A percentile compares a stretch with the other conserved stretches of the same genome.
Conservation (phyloP, 2,797 vertebrate genomes). For the Coccyzus lansbergi region DNA sequence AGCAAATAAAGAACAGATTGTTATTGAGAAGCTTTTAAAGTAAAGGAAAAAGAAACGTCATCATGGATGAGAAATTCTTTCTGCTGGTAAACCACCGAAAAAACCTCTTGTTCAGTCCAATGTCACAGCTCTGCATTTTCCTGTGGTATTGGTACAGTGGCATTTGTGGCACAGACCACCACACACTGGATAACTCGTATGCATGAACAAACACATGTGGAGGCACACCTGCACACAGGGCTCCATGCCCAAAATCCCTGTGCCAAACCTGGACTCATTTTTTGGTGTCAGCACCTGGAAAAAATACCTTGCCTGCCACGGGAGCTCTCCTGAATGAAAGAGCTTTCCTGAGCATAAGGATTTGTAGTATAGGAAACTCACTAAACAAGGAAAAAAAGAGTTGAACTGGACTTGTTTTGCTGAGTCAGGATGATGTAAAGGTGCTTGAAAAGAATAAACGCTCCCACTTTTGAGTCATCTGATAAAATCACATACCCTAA, state of each 20-base stretch:
- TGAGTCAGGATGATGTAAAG: slow-evolving; percentile 34
- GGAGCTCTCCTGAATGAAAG: not conserved
- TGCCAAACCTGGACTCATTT: not conserved
- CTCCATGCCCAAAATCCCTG: not conserved
- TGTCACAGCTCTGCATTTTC: not conserved
- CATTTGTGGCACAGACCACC: not conserved
- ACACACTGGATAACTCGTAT: rapidly evolving
- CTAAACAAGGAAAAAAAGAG: not conserved
- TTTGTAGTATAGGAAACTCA: not conserved
- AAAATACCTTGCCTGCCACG: not conserved
- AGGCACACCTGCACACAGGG: not conserved
- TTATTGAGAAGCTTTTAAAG: not conserved
- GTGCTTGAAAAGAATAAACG: not conserved
- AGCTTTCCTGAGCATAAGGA: not conserved
- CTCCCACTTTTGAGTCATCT: slow-evolving; percentile 4
- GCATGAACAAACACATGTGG: rapidly evolving
- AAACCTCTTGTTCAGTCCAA: not conserved
- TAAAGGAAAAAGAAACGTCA: not conserved
- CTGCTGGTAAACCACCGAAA: not conserved
- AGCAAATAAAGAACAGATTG: not conserved
- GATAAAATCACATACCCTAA: slow-evolving; percentile 7
- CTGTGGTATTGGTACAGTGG: rapidly evolving
- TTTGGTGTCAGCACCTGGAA: rapidly evolving
- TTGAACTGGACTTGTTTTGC: not conserved
- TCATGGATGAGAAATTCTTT: not conserved